phyloP scores from a whole-genome alignment of 2,888 invertebrate species.

The Acheta domesticus region DNA sequence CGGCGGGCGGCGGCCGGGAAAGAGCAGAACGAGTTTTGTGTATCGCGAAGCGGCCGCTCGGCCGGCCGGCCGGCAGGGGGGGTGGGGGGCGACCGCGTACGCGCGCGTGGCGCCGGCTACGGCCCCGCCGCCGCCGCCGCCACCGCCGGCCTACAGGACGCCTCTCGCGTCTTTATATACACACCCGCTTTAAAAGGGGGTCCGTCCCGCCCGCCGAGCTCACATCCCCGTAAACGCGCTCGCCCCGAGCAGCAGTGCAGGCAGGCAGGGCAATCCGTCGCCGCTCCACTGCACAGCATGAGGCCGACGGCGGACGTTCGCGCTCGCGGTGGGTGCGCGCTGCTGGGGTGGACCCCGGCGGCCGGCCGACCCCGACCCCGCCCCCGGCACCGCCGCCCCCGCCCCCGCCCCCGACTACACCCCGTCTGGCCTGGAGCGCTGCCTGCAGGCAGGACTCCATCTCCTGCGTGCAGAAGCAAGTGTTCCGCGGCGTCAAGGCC shows the following conservation, averaged over 20 bases:
- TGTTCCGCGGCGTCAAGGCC: slow-evolving; percentile 57
- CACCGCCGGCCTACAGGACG: no score
- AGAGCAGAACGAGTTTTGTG: background rate
- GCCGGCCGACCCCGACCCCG: background rate
- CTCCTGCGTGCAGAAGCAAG: slow-evolving; percentile 59
- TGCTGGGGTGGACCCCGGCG: background rate
- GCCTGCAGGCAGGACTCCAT: slow-evolving; percentile 61
- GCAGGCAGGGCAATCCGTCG: no score
- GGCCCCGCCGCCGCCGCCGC: no score
- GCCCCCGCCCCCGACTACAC: no score
- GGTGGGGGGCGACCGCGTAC: background rate
- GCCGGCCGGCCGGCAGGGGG: no score
- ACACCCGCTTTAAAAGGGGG: background rate
- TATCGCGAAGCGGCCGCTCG: background rate
- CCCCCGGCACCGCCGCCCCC: slow-evolving; percentile 41
- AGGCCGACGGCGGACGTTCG: background rate
- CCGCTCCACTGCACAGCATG: background rate
- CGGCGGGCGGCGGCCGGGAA: background rate
- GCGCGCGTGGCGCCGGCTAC: background rate
- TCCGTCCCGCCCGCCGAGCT: background rate
- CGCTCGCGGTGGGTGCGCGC: background rate
- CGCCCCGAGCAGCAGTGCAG: background rate
- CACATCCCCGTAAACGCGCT: background rate
- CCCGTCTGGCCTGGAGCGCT: slow-evolving; percentile 54
- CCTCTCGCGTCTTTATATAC: background rate